phyloP scores from a whole-genome alignment of 2,113 vertebrate genomes.

The Prunella fulvescens region DNA sequence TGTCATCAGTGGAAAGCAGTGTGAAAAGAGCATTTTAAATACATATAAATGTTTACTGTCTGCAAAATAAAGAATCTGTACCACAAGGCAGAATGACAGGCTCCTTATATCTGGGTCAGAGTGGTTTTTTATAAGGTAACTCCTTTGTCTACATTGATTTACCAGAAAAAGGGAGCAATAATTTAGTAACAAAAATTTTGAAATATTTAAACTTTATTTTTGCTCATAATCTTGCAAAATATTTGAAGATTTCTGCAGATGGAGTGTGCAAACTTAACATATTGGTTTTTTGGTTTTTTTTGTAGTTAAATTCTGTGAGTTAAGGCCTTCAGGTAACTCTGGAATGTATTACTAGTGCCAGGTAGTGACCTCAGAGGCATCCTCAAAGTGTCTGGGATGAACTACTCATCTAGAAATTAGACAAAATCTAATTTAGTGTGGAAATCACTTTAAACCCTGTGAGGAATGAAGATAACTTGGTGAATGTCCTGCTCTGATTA shows the following conservation, averaged over 20 bases:
- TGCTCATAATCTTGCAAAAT: neutral
- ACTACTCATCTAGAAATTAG: neutral
- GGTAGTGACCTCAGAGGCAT: neutral
- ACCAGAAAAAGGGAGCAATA: neutral
- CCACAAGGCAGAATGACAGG: neutral
- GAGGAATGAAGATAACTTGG: neutral
- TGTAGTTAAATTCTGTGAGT: neutral
- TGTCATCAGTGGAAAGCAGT: neutral
- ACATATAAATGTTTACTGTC: neutral
- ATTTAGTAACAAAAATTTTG: neutral
- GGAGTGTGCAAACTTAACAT: neutral
- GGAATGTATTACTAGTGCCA: neutral
- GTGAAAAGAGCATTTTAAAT: neutral
- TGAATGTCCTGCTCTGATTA: neutral
- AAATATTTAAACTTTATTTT: neutral
- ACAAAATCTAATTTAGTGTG: neutral
- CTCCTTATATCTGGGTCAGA: neutral
- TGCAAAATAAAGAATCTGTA: neutral
- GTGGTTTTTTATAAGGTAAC: neutral
- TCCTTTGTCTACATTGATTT: neutral
- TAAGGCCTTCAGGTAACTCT: neutral
- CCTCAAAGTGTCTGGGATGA: neutral
- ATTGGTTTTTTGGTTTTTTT: neutral
- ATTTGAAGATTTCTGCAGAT: neutral
- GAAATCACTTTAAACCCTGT: neutral